Evolutionary conservation across 2,888 invertebrate species (phyloP), one percentile per base, ranked within the genome.

Genomic region (Vandiemenella viatica): DNA sequence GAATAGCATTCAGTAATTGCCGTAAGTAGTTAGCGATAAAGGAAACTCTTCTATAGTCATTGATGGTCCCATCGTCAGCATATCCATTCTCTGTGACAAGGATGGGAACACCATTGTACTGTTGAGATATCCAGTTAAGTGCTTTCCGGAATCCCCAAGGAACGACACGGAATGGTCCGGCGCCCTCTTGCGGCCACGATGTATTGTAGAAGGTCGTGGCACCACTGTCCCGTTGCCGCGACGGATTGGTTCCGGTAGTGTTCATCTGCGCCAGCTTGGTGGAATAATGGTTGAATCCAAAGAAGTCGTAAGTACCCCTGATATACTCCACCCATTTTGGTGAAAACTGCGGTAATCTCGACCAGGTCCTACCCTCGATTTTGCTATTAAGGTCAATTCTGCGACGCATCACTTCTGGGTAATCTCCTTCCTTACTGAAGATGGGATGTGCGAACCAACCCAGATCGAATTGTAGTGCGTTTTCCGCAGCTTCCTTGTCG

Each of bases 301-400:
- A n/a, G n/a, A n/a, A n/a, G n/a, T n/a, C n/a, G n/a, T n/a, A n/a
- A n/a, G n/a, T n/a, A n/a, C n/a, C n/a, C n/a, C n/a, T 40, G n/a
- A n/a, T n/a, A n/a, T n/a, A n/a, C n/a, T n/a, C n/a, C n/a, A n/a
- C n/a, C n/a, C n/a, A n/a, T n/a, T n/a, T n/a, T n/a, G n/a, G n/a
- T n/a, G n/a, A n/a, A n/a, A n/a, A n/a, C n/a, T n/a, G n/a, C n/a
- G 74, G 74, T 19, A 75, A 58, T 50, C 71, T 61, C 1, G 74
- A 73, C 37, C 55, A 53, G 0, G 57, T 43, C 43, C 63, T 65
- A 6, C 69, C 69, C 57, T 74, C 67, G 2, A 56, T 43, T 21
- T 53, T 53, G 55, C 75, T 73, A 41, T 65, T 66, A 1, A 58
- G 56, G 5, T 58, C 66, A 18, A 76, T 63, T 43, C 61, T 57